Evolutionary conservation across 30 jellyfish, hydroid and myxozoan species (phyloP), one percentile per base, ranked within the genome.

Genomic region (Catostylus mosaicus): DNA sequence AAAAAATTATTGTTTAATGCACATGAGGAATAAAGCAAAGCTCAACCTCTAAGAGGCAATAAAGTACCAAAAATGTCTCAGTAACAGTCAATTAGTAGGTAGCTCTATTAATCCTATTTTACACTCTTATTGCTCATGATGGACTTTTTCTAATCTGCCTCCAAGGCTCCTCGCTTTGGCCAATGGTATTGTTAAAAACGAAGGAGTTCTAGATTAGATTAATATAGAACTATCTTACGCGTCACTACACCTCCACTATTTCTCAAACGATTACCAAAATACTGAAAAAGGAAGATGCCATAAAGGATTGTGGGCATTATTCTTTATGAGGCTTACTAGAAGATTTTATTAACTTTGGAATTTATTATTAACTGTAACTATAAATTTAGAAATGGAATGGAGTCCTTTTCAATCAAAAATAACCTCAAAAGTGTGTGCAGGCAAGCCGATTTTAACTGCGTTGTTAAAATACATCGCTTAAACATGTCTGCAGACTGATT

Each of bases 131-230:
- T 65, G n/a, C 50, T 22, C 27, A 65, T 65, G 77, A 65, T 30
- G 32, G 31, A n/a, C 48, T 19, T 56, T 11, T n/a, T 31, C 77
- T 65, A 65, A 65, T 65, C 77, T 31, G 38, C 77, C 77, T 65
- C 77, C 54, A 30, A 65, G 24, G 56, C 26, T 65, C 77, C 77
- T 23, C n/a, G 14, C 26, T 22, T 7, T 65, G 26, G 54, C 77
- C 56, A 65, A 30, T 43, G 38, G n/a, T 7, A 65, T 31, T 30
- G 54, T 26, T 30, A 23, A 30, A 54, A 27, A 6, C 77, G 63
- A 65, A 65, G 56, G 38, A 30, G 31, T 56, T 33, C 6, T 30
- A 65, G 19, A 65, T 65, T 27, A 65, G 77, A 65, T 65, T 65
- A 65, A 65, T 31, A 65, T 11, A 27, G 77, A 30, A 3, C 24